phyloP scores from a whole-genome alignment of 23 tunicate species.

The Halocynthia aurantium region DNA sequence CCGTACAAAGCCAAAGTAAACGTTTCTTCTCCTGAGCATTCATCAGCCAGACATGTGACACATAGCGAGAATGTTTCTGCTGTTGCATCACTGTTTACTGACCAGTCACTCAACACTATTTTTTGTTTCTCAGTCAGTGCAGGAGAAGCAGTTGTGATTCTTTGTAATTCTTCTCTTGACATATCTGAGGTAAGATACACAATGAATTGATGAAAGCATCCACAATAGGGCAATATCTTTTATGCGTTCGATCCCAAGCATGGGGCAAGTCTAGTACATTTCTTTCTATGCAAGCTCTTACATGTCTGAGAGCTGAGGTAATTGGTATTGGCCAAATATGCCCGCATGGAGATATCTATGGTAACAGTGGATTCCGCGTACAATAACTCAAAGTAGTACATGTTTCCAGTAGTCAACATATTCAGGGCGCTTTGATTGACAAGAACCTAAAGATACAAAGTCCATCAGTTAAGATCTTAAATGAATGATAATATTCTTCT shows the following conservation, averaged over 20 bases:
- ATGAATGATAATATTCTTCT: too few relatives aligned
- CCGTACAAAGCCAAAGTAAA: conserved; percentile 10
- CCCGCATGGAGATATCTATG: neutral
- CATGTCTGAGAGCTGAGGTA: conserved; percentile 20
- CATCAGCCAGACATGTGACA: neutral
- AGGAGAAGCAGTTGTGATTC: conserved; percentile 1
- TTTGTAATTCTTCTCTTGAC: conserved; percentile 9
- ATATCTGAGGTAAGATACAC: neutral
- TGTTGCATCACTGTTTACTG: neutral
- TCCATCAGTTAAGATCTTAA: too few relatives aligned
- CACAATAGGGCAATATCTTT: neutral
- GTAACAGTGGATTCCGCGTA: neutral
- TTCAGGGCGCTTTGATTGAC: neutral
- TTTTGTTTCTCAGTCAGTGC: conserved; percentile 15
- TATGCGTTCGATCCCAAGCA: too few relatives aligned
- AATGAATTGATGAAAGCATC: neutral
- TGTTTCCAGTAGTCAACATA: neutral
- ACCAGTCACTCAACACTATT: conserved; percentile 6
- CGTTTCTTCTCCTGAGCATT: conserved; percentile 1
- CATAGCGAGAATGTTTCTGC: conserved; percentile 14
- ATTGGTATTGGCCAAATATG: conserved; percentile 5
- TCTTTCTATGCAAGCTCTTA: neutral
- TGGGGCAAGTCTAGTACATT: too few relatives aligned
- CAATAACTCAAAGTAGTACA: conserved; percentile 7
- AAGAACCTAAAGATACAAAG: neutral